Evolutionary conservation across 1,140 invertebrate genomes (phyloP), one percentile per base, ranked within the genome.

Genomic region (Periplaneta americana): DNA sequence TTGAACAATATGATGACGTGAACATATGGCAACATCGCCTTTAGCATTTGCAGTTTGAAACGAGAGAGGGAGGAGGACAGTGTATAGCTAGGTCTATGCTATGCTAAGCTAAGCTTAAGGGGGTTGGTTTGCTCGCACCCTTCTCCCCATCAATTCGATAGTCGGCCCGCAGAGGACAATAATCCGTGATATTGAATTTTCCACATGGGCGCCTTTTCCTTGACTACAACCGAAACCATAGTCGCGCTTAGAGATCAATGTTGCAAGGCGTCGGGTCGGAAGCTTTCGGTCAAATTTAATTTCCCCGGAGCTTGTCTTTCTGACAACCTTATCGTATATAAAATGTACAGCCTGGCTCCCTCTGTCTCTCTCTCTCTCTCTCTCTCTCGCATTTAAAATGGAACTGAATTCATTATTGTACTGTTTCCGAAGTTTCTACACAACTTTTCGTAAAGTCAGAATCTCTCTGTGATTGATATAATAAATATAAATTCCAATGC

Each of bases 111-210:
- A 28, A 66, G 48, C 48, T 66, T 66, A 66, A 66, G 48, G 48
- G 48, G 48, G 48, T 66, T 66, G 48, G 48, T n/a, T 66, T 66
- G 48, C 48, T 28, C 15, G 48, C 48, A 66, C 48, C 22, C 48
- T 66, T 66, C 48, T 28, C 48, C 48, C 48, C 48, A 66, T 66
- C 48, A 66, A 66, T 66, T 66, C 48, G 48, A 66, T 66, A 66
- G 48, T 66, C 6, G 48, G 48, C 48, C 48, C 48, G 35, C 76
- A 8, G 34, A 28, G 76, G 76, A 80, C 80, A 80, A 80, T 80
- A 80, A 80, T 80, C 80, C 80, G 35, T 75, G 80, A 81, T 81
- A 81, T 81, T 81, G 80, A 81, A 81, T 81, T 78, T 81, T 81
- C 75, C 80, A 35, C 80, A 36, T 77, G 80, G 34, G 36, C 75